Evolutionary conservation across 2,797 vertebrate species (phyloP), one percentile per base, ranked within the genome.

Genomic region (Enteromius radiatus): DNA sequence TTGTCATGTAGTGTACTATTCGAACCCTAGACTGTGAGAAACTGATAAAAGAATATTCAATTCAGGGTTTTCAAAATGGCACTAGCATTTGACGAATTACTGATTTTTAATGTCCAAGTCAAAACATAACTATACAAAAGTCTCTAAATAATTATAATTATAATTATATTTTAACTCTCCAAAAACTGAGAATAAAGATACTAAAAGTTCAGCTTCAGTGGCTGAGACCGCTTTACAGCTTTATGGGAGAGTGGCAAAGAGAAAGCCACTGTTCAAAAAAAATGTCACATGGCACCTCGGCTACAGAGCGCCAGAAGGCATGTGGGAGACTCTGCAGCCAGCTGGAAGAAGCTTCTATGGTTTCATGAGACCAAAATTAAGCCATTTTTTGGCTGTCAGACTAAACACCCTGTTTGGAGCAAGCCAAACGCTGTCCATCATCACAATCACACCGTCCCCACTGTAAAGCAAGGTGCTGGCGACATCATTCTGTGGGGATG

Each of bases 251-350:
- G 8, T 41, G 52, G 52, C 36, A 17, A 59, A 76, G 36, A 59
- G 36, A 76, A 76, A 59, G 33, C 52, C 73, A 76, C 52, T 28
- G 54, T 76, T 74, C 52, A 76, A 54, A 76, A 76, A 54, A 76
- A 75, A 75, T 75, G 36, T 76, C 52, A 76, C 73, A 76, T 59
- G 54, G 36, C 73, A 76, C 43, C n/a, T 76, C 8, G 0, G 52
- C 73, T 59, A 9, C 10, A 41, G 23, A 26, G 52, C 41, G 36
- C 52, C 54, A 76, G 54, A 76, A 59, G 54, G 73, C 54, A 59
- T 59, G 54, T 59, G 73, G 73, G 73, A 76, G 52, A 75, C n/a
- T 19, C 73, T 59, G n/a, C 31, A 59, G 33, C 73, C 73, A 75
- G 52, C 73, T 76, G 52, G 52, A 76, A 59, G 33, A 26, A 59